Conservation (phyloP, 1,140 invertebrate species). For the Heliothis subflexa region DNA sequence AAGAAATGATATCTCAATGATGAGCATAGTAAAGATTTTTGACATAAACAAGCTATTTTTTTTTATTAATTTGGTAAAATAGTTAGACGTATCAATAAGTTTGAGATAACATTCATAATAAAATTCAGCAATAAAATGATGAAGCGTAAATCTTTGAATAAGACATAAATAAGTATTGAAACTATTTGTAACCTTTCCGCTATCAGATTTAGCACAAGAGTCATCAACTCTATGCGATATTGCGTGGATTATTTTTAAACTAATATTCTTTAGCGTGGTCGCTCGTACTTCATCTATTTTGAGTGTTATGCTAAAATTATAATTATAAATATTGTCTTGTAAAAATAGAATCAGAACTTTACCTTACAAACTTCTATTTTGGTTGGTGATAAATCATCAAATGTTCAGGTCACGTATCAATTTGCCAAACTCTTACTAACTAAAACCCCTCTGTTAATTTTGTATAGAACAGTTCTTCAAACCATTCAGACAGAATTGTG, state of each 20-base stretch:
- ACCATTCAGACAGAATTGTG: too few species aligned
- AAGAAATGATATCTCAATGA: too few species aligned
- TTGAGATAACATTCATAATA: too few species aligned
- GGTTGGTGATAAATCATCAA: too few species aligned
- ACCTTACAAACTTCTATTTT: too few species aligned
- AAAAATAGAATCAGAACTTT: background rate
- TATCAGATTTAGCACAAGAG: background rate
- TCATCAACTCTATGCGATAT: background rate
- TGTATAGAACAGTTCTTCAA: too few species aligned
- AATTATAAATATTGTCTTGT: too few species aligned
- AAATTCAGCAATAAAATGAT: background rate
- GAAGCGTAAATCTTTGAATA: background rate
- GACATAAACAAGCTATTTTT: too few species aligned
- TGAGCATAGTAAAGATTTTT: too few species aligned
- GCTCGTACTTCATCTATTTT: background rate
- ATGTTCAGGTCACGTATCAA: too few species aligned
- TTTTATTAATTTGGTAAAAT: background rate
- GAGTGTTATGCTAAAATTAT: background rate
- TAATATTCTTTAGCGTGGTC: background rate
- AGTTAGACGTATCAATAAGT: background rate
- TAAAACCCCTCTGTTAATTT: background rate
- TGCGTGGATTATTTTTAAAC: constrained; percentile 16
- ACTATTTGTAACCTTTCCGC: background rate
- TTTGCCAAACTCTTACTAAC: too few species aligned
- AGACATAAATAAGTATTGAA: background rate